Conservation (phyloP, 2,888 invertebrate genomes). For the Eueremaeus valkanovi region DNA sequence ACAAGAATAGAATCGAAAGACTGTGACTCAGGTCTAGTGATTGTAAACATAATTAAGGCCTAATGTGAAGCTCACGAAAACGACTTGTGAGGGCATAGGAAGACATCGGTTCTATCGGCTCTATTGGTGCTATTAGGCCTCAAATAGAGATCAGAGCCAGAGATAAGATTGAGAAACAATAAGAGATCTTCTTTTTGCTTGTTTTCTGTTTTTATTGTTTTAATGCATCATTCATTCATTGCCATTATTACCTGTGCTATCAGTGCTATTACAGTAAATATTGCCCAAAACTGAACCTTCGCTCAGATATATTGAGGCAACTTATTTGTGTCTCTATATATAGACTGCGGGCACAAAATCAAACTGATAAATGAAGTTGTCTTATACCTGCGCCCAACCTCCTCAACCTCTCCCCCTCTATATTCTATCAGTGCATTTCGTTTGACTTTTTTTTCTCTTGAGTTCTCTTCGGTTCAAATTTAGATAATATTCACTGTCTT, state of each 20-base stretch:
- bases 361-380: conserved; percentile 2
- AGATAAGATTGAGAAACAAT: neutral
- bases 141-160: neutral
- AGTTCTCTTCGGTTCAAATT: too few relatives aligned
- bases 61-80: conserved; percentile 22
- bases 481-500: conserved; percentile 1
- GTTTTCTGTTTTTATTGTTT: neutral
- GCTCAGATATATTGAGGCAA: neutral
- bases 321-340: neutral
- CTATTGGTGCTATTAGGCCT: too few relatives aligned
- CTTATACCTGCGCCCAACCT: neutral
- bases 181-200: neutral
- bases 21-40: too few relatives aligned
- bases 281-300: neutral
- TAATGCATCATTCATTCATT: neutral
- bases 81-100: conserved; percentile 1
- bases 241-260: neutral
- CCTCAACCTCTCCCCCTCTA: neutral
- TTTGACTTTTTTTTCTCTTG: too few relatives aligned
- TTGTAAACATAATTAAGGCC: conserved; percentile 14
- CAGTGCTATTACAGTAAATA: neutral
- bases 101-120: neutral
- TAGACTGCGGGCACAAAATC: neutral
- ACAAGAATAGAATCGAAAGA: too few relatives aligned
- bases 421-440: neutral